Evolutionary conservation across 2,797 vertebrate species (phyloP).

Genomic region (Acanthiza pusilla): DNA sequence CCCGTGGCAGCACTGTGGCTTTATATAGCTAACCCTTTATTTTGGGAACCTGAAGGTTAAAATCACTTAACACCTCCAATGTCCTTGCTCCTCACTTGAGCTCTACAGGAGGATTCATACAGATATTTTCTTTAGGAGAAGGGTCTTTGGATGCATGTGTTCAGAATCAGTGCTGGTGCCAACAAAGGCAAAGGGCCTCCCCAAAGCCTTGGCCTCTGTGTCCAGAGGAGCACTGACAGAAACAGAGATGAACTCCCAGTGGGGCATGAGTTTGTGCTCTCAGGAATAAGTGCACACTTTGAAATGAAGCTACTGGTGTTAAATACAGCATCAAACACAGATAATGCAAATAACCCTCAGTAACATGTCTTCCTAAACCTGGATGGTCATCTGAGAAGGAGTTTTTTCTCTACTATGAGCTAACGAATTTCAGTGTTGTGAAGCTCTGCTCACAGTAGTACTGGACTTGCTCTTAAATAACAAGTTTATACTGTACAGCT

Average conservation of each 20-base stretch:
- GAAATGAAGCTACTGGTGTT: background rate
- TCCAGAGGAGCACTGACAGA: background rate
- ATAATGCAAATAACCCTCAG: background rate
- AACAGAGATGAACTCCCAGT: background rate
- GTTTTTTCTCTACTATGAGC: background rate
- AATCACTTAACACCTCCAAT: background rate
- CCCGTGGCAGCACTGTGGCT: background rate
- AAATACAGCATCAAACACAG: background rate
- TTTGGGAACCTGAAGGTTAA: background rate
- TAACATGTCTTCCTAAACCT: background rate
- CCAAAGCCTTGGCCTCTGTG: background rate
- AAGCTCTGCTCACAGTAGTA: background rate
- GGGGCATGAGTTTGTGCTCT: background rate
- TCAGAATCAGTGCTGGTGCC: rapidly evolving
- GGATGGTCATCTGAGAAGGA: background rate
- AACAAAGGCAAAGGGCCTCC: background rate
- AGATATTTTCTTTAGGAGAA: background rate
- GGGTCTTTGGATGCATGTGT: background rate
- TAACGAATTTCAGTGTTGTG: background rate
- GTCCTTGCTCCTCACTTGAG: background rate
- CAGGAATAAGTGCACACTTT: background rate
- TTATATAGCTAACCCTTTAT: background rate
- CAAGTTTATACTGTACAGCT: background rate
- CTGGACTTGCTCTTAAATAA: background rate
- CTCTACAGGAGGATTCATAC: background rate